These are phyloP conservation scores for Characodon lateralis DNA, from an alignment of 2,797 vertebrate genomes.

Conservation along the genomic window DNA sequence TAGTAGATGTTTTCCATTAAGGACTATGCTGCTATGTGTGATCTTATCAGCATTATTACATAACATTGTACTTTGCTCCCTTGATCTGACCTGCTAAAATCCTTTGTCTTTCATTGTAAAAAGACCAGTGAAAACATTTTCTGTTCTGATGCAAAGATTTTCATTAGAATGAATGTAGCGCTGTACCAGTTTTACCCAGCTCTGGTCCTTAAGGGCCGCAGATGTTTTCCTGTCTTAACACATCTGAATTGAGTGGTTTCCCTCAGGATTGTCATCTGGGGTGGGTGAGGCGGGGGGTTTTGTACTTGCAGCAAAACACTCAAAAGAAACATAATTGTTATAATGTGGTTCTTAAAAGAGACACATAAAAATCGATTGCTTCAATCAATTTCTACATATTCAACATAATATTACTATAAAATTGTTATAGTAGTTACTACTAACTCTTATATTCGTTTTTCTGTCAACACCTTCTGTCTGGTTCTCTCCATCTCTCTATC, in stretches of 20 bases:
- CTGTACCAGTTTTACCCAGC: not conserved
- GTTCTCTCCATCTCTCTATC: too few relatives aligned
- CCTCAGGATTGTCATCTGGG: too few relatives aligned
- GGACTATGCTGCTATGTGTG: not conserved
- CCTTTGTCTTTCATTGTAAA: not conserved
- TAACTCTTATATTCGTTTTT: too few relatives aligned
- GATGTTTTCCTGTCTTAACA: not conserved
- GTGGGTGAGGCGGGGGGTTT: too few relatives aligned
- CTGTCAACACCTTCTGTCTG: too few relatives aligned
- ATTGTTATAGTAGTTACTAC: too few relatives aligned
- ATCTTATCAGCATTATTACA: conserved; percentile 1
- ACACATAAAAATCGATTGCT: too few relatives aligned
- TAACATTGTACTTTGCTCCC: conserved; percentile 7
- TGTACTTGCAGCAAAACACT: too few relatives aligned
- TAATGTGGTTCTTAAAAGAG: too few relatives aligned
- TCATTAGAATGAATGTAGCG: not conserved
- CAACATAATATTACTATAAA: too few relatives aligned
- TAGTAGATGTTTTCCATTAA: not conserved
- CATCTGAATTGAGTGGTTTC: not conserved
- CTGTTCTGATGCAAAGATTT: not conserved
- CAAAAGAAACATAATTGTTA: too few relatives aligned
- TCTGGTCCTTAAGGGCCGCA: not conserved
- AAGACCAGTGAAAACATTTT: not conserved
- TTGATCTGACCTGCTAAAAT: not conserved
- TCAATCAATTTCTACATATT: too few relatives aligned